Conservation (phyloP, 92 coral and sea anemone genomes). For the Micromussa lordhowensis region DNA sequence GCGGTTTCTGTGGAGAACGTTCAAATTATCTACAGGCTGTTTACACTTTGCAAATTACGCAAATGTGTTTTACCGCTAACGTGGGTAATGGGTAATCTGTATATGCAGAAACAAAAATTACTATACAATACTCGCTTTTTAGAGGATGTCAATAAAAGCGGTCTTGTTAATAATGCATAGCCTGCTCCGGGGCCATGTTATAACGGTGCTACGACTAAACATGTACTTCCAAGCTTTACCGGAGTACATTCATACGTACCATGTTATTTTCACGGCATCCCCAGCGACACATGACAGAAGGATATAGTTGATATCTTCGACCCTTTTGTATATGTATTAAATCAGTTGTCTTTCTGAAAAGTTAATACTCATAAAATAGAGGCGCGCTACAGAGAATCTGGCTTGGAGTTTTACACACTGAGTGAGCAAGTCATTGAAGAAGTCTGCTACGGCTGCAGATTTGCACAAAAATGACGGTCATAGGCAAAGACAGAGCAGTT, state of each 20-base stretch:
- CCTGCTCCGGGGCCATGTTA: neutral
- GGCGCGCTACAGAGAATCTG: neutral
- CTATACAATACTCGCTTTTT: no score
- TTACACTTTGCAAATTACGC: neutral
- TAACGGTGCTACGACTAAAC: neutral
- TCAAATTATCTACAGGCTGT: neutral
- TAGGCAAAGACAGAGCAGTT: neutral
- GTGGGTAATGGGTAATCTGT: neutral
- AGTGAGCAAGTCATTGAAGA: neutral
- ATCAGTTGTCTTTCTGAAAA: neutral
- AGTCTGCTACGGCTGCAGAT: neutral
- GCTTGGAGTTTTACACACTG: neutral
- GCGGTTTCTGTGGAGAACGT: neutral
- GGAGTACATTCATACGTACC: slow-evolving; percentile 21
- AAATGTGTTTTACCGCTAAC: neutral
- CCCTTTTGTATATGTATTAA: neutral
- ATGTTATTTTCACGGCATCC: slow-evolving; percentile 67
- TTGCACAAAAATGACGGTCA: neutral
- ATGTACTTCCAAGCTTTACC: no score
- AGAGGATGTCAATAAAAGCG: no score
- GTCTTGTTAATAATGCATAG: neutral
- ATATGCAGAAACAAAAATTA: neutral
- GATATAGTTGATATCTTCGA: neutral
- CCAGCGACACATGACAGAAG: slow-evolving; percentile 66
- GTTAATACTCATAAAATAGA: neutral